phyloP scores from a whole-genome alignment of 2,888 invertebrate species.

The Spodoptera exigua region DNA sequence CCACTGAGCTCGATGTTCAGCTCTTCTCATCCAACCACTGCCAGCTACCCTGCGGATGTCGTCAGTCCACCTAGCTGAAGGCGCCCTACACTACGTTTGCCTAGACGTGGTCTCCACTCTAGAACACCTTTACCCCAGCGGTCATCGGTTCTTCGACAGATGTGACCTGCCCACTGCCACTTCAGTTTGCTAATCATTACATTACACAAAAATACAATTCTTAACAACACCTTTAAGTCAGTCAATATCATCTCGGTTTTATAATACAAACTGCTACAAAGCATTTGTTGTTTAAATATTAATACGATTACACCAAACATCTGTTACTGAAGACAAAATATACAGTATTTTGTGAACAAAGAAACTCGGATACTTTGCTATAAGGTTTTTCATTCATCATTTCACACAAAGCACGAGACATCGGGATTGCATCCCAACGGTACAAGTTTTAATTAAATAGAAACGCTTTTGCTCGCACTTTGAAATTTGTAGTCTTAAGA shows the following conservation, averaged over 20 bases:
- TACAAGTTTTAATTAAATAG: slow-evolving; percentile 81
- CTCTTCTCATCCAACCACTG: too few relatives aligned
- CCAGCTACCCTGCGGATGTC: too few relatives aligned
- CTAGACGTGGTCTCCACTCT: too few relatives aligned
- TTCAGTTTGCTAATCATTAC: too few relatives aligned
- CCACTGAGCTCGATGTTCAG: too few relatives aligned
- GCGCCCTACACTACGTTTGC: too few relatives aligned
- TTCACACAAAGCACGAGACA: slow-evolving; percentile 63
- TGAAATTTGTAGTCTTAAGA: slow-evolving; percentile 74
- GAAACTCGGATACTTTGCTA: slow-evolving; percentile 39
- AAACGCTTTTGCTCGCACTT: slow-evolving; percentile 70
- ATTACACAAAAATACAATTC: too few relatives aligned
- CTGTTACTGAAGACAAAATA: slow-evolving; percentile 20
- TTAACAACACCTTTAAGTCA: background rate
- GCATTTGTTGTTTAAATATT: background rate
- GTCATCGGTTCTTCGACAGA: too few relatives aligned
- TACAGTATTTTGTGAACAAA: slow-evolving; percentile 35
- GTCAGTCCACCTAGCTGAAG: too few relatives aligned
- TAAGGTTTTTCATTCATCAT: slow-evolving; percentile 64
- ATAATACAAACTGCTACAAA: background rate
- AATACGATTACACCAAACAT: slow-evolving; percentile 6
- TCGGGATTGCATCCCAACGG: slow-evolving; percentile 64
- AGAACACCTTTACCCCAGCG: too few relatives aligned
- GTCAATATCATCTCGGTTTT: background rate
- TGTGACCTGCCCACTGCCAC: too few relatives aligned